These are phyloP conservation scores for Calyptomena viridis DNA, from an alignment of 2,113 vertebrate species.

Conservation along the genomic window DNA sequence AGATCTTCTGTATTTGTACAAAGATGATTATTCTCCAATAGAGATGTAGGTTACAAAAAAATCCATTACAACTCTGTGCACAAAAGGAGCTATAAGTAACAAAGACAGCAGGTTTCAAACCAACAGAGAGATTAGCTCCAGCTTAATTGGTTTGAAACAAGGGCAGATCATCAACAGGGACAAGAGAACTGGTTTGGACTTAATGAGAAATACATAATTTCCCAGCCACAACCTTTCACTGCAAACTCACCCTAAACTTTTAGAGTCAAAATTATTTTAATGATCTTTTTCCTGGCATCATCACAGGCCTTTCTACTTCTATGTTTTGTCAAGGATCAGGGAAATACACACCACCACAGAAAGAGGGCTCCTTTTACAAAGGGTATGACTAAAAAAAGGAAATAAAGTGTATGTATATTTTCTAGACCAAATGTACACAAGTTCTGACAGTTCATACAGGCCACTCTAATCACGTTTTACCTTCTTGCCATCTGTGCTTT, in stretches of 20 bases:
- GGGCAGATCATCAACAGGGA: constrained; percentile 54
- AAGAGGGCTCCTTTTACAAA: not conserved
- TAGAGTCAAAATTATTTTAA: not conserved
- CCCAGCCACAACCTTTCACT: not conserved
- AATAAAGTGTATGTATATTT: not conserved
- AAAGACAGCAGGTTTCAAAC: constrained; percentile 43
- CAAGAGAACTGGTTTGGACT: constrained; percentile 27
- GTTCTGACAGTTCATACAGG: not conserved
- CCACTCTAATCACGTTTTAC: not conserved
- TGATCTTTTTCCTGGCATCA: not conserved
- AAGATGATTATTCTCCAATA: constrained; percentile 1
- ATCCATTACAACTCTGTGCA: not conserved
- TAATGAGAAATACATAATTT: constrained; percentile 32
- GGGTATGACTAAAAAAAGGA: not conserved
- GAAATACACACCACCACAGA: not conserved
- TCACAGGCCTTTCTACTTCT: not conserved
- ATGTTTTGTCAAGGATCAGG: not conserved
- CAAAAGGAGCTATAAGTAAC: constrained; percentile 47
- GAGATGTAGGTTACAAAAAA: constrained; percentile 52
- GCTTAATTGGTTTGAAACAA: constrained; percentile 61
- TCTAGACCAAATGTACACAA: not conserved
- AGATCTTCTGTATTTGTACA: not conserved
- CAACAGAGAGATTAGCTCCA: constrained; percentile 48
- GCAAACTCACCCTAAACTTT: not conserved
- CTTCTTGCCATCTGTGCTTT: not conserved